Base-by-base conservation (phyloP, 1,140 invertebrate species). In the Drosophila tristis region DNA sequence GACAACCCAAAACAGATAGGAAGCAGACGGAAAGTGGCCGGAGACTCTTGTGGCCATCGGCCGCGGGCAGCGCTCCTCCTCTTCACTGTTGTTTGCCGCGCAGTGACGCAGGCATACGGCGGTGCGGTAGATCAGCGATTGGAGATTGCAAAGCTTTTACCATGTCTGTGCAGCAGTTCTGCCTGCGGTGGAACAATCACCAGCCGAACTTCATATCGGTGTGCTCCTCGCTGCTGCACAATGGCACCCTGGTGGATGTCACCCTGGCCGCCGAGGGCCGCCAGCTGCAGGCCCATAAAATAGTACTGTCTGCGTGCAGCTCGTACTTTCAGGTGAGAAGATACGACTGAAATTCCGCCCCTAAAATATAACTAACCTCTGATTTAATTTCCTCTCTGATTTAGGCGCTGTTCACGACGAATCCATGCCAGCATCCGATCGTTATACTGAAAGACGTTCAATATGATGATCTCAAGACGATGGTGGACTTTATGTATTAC, bases 401-500 rank as follows among this genome's bases (percentile, higher is more conserved):
- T 93, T 93, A 97, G 94, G 94, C 95, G 15, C 90, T 97, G 50
- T 97, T 97, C 80, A 95, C 95, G 23, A 94, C 95, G 43, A 97
- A 97, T 94, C 97, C 97, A 11, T 97, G 96, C 84, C 95, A 97
- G 82, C 97, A 98, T 93, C 97, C 97, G 5, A 97, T 98, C 75
- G 96, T 98, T 13, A 97, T 98, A 82, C 92, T 98, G 15, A 97
- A 97, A 91, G 97, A 98, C 93, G 96, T 98, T 2, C 96, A 96
- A 87, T 97, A 95, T 90, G 94, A 94, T 49, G 96, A 98, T 93
- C 93, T 98, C 44, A 96, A 96, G 90, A 96, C 96, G 39, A 96
- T 98, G 93, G 96, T 98, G 4, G 96, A 97, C 79, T 98, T 98
- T 91, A 98, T 98, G 95, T 98, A 98, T 91, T 96, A 96, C 90